Base-by-base conservation (phyloP, 1,140 invertebrate species). In the Lepeophtheirus salmonis region DNA sequence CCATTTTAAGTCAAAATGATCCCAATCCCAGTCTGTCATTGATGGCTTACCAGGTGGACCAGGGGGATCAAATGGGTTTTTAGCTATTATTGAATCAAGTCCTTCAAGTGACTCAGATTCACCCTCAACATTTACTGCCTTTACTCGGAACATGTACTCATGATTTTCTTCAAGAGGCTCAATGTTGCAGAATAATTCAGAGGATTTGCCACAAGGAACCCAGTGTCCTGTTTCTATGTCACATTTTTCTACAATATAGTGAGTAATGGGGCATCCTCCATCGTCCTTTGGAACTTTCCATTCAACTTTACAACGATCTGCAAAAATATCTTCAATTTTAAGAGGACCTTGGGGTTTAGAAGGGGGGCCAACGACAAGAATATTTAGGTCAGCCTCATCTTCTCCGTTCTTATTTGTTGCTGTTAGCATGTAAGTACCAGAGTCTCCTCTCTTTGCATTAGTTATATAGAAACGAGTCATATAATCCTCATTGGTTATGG, bases 31-130 rank as follows among this genome's bases (percentile, higher is more conserved):
- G 70, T 95, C 90, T 26, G 83, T 79, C 12, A 86, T 77, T 69
- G 92, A 86, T 18, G 89, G 89, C 62, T 81, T 80, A 49, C 86
- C 86, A 62, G 89, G 88, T 66, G 87, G 80, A 61, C 87, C 89
- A 65, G 90, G 89, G 70, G 89, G 85, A 72, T 94, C 89, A 70
- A 89, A 98, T 66, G 91, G 91, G 86, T 97, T 95, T 73, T 97
- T 97, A 18, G 94, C 94, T 64, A 95, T 78, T 62, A 95, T 89
- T 16, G 84, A 80, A 63, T 88, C 79, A 50, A 88, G 83, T 3
- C 88, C 87, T 64, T 84, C 82, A 48, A 97, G 72, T 14, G 90
- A 89, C 67, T 92, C 88, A 2, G 90, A 94, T 69, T 87, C 84
- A 18, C 94, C 94, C 73, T 96, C 88, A 56, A 84, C 81, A 70